Percentiles rank a stretch among this genome's conserved stretches.
phyloP scores from a whole-genome alignment of 2,113 vertebrate species.

The Oreocharis arfaki region DNA sequence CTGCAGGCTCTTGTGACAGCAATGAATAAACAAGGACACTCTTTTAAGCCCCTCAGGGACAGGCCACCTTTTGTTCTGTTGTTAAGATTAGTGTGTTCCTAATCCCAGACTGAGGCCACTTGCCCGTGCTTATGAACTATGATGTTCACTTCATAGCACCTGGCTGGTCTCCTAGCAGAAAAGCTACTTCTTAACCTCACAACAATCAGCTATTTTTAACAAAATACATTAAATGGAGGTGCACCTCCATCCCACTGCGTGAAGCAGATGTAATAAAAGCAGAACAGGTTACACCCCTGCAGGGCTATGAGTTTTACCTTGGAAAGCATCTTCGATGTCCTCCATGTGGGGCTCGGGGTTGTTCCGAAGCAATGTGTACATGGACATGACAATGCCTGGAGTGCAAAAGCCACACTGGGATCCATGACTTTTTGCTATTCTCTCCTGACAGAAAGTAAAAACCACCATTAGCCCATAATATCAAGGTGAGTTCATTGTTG shows the following conservation, averaged over 20 bases:
- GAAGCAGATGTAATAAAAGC: neutral
- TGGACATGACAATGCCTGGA: constrained; percentile 95
- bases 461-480: neutral
- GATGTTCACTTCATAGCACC: neutral
- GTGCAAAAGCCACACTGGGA: constrained; percentile 97
- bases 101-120: neutral
- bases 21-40: neutral
- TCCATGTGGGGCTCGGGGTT: constrained; percentile 77
- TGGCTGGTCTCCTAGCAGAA: neutral
- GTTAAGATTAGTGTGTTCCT: neutral
- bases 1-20: neutral
- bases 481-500: neutral
- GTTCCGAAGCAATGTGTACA: constrained; percentile 90
- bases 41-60: neutral
- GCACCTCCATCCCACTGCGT: neutral
- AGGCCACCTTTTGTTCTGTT: neutral
- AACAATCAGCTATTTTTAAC: neutral
- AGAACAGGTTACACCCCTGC: neutral
- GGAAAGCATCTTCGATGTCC: constrained; percentile 88
- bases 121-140: neutral
- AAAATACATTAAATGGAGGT: neutral
- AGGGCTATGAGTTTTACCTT: constrained; percentile 72
- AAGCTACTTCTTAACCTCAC: neutral
- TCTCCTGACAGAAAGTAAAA: constrained; percentile 75
- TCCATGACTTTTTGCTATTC: constrained; percentile 89